Conservation (phyloP, 2,113 vertebrate species). For the Noturus placidus region DNA sequence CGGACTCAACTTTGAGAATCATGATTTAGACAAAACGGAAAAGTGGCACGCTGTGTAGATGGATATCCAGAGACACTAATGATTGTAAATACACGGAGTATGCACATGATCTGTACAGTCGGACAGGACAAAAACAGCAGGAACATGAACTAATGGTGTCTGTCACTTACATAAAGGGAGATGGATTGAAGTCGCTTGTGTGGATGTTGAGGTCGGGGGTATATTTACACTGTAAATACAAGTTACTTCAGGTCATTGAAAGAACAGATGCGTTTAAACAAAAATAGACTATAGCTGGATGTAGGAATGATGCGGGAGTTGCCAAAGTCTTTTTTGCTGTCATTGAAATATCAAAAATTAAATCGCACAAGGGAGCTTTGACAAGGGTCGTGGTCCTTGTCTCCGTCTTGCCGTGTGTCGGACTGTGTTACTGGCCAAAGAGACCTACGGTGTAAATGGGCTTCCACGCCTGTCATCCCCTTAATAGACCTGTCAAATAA, state of each 20-base stretch:
- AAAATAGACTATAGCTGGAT: constrained; percentile 14
- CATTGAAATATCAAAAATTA: constrained; percentile 56
- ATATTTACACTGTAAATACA: constrained; percentile 7
- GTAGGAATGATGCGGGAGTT: constrained; percentile 32
- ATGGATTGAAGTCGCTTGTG: constrained; percentile 30
- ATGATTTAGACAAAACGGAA: constrained; percentile 51
- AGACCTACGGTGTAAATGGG: constrained; percentile 57
- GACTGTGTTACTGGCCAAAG: constrained; percentile 50
- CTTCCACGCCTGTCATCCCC: constrained; percentile 56
- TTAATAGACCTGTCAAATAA: constrained; percentile 60
- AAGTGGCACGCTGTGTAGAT: constrained; percentile 59
- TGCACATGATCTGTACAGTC: constrained; percentile 64
- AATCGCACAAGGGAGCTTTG: constrained; percentile 48
- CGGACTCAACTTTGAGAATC: neutral
- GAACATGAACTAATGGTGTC: constrained; percentile 50
- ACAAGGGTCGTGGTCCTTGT: constrained; percentile 55
- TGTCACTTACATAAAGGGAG: constrained; percentile 51
- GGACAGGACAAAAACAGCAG: constrained; percentile 52
- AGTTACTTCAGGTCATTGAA: neutral
- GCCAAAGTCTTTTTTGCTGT: constrained; percentile 40
- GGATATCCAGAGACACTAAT: constrained; percentile 63
- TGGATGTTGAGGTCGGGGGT: neutral
- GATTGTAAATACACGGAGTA: constrained; percentile 70
- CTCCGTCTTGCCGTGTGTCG: constrained; percentile 54
- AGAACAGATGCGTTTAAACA: neutral